Base-by-base conservation (phyloP, 2,797 vertebrate species). In the Poecilia wingei region DNA sequence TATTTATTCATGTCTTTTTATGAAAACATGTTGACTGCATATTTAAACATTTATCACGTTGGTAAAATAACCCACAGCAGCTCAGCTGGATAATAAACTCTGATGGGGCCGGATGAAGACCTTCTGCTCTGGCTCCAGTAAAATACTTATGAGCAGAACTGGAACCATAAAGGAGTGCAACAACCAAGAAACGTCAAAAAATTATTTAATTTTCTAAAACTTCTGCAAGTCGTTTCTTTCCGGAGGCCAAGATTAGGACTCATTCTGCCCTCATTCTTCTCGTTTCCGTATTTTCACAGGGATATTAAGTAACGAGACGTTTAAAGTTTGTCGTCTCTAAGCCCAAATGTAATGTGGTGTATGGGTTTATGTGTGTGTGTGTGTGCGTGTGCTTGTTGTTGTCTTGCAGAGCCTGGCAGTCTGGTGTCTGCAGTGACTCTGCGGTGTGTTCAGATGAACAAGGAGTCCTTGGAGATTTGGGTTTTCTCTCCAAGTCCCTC, bases 401-500 rank as follows among this genome's bases (percentile, higher is more conserved):
- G 33, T 25, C 36, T 39, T 45, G 68, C 68, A 43, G 66, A 69
- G 66, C 39, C 39, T 22, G 22, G 39, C 66, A n/a, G 39, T 43
- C 41, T 70, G 68, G 39, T 25, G 39, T 70, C 68, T 45, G 22
- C 39, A 31, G 47, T 46, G 33, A 1, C 6, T 6, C 68, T 45
- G 68, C 2, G 0, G 41, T 22, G 82, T 46, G 75, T 79, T 46
- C 78, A 59, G 51, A 85, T 83, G 73, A 79, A 74, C 72, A 74
- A 36, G 9, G 70, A 72, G 41, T 89, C 85, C 80, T 79, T 39
- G 6, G 85, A 82, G 87, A 79, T 47, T 86, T 80, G 1, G 20
- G 75, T 78, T 85, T 80, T 74, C 74, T 84, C 74, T 79, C 78
- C 7, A 69, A 20, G 51, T 89, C 77, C 81, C 82, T 82, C 78